phyloP scores from a whole-genome alignment of 2,797 vertebrate genomes.

The Hozukius guyotensis region DNA sequence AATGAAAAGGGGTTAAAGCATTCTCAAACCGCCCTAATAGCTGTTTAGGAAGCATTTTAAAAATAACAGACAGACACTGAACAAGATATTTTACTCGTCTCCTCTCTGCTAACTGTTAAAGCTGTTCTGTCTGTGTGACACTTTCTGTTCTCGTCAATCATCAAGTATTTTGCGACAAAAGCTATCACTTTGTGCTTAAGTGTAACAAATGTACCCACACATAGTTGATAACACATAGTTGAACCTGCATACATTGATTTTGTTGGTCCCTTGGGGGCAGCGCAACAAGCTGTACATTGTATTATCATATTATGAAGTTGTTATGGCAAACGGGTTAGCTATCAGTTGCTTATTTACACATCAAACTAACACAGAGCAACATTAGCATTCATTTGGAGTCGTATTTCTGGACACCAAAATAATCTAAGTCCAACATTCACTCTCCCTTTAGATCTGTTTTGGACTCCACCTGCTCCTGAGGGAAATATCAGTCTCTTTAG shows the following conservation, averaged over 20 bases:
- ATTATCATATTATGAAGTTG: not conserved
- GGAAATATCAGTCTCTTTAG: not conserved
- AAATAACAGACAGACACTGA: not conserved
- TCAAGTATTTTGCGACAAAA: not conserved
- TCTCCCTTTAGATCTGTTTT: not conserved
- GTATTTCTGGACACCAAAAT: not conserved
- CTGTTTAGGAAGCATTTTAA: not conserved
- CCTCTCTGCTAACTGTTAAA: not conserved
- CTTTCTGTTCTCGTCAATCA: not conserved
- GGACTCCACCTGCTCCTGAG: not conserved
- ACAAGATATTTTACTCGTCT: not conserved
- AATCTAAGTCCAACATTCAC: not conserved
- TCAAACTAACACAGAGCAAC: not conserved
- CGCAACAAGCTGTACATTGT: not conserved
- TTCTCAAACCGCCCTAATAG: not conserved
- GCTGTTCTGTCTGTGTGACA: not conserved
- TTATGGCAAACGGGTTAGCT: not conserved
- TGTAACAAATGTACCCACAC: not conserved
- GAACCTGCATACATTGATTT: not conserved
- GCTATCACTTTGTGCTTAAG: not conserved
- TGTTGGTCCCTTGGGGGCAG: not conserved
- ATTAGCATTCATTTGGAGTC: not conserved
- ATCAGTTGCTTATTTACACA: not conserved
- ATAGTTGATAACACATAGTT: not conserved
- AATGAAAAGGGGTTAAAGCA: too few species aligned